Evolutionary conservation across 2,888 invertebrate species (phyloP), one percentile per base, ranked within the genome.

Genomic region (Amphipyra berbera): DNA sequence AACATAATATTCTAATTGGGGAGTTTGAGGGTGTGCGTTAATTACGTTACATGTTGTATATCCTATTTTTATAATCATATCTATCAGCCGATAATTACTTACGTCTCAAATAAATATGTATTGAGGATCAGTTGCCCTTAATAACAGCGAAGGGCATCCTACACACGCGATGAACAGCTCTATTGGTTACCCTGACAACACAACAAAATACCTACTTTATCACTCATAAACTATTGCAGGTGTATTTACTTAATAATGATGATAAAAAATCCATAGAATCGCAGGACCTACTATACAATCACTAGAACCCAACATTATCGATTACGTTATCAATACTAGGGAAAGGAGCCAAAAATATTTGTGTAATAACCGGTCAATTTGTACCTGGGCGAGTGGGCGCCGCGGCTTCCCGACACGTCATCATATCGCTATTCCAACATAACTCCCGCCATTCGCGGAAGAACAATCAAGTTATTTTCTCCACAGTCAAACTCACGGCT

Each of bases 401-500:
- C 21, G 27, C 41, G 38, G 45, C 47, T 46, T 41, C 50, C 44
- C 42, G 66, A 67, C 74, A 67, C 79, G 76, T 79, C 79, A 79
- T 61, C 65, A 55, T 58, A 27, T 13, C 50, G 62, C 61, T 65
- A 79, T 79, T 64, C 60, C 56, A 40, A 52, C 56, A 57, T 54
- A 60, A 60, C 48, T 33, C 55, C 55, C 37, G 45, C 40, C 47
- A 55, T 68, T 81, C 62, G 70, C 66, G 66, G 76, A 75, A 78
- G 61, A 61, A 64, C 59, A 69, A 67, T 69, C 54, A 46, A 63
- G 48, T 62, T 44, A 59, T 67, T 63, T 64, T 61, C 53, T 46
- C 55, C 55, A 63, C 47, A 63, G 61, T 65, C 57, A 44, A 42
- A 47, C 27, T 38, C 46, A 62, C 30, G 57, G 44, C 27, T 73